phyloP scores from a whole-genome alignment of 2,888 invertebrate genomes.

The Thyatira batis region DNA sequence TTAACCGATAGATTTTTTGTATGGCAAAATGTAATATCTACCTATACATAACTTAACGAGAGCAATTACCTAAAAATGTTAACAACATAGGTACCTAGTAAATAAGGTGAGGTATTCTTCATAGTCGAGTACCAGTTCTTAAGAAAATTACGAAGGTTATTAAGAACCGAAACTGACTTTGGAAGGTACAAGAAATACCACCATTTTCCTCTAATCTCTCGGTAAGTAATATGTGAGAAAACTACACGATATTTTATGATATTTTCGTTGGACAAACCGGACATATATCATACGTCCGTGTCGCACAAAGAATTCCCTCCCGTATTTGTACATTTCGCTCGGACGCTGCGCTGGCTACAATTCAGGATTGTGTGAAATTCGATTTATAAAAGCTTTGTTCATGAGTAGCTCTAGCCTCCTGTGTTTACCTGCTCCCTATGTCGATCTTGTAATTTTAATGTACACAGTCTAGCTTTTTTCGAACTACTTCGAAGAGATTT shows the following conservation, averaged over 20 bases:
- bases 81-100: no score
- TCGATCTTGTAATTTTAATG: background rate
- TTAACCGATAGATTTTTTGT: no score
- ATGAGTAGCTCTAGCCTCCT: background rate
- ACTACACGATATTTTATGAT: background rate
- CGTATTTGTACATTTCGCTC: background rate
- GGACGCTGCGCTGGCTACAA: background rate
- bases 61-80: no score
- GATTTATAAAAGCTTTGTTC: background rate
- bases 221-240: slow-evolving; percentile 1
- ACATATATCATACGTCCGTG: background rate
- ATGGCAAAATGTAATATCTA: no score
- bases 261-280: background rate
- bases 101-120: slow-evolving; percentile 2
- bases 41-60: no score
- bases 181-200: background rate
- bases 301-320: background rate
- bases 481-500: no score
- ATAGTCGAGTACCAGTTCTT: background rate
- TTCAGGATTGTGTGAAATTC: background rate
- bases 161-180: background rate
- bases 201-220: background rate
- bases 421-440: background rate
- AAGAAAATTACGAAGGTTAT: background rate
- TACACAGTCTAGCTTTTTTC: no score